Evolutionary conservation across 2,797 vertebrate species (phyloP), one percentile per base, ranked within the genome.

Genomic region (Rhinichthys osculus): DNA sequence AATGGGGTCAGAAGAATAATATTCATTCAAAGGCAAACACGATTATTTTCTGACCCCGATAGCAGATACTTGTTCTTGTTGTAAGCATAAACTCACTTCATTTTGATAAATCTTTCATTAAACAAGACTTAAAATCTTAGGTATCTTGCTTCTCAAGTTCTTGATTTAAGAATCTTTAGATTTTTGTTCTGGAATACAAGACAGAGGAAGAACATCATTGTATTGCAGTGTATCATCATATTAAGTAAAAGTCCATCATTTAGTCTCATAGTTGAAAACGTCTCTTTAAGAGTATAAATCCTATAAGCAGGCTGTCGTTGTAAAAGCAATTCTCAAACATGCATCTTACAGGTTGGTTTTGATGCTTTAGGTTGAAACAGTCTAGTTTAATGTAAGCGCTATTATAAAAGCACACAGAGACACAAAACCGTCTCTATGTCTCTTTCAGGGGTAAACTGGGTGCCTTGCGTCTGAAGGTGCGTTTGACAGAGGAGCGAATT

Each of bases 391-490:
- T 71, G 69, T 7, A 42, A 42, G 13, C 23, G 0, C 23, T 54
- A 10, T 42, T 47, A n/a, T 72, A 71, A 44, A 64, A 57, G 27
- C 78, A 19, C 78, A 16, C 38, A 76, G 9, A 79, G 9, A 79
- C 42, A 16, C 66, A 40, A n/a, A 40, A 14, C 4, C n/a, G 2
- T 9, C 30, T n/a, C n/a, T n/a, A n/a, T 4, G 3, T 54, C 10
- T 47, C 13, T 77, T 23, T 82, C 44, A 98, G 97, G 85, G 96
- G 96, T 0, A 96, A 93, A 87, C 94, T 98, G 91, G 98, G 98
- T 0, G 96, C 97, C 0, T 92, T 99, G 90, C 94, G 97, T 86
- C 93, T 99, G 90, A 96, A 96, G 73, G 95, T 98, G 59, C 94
- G 95, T 40, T 93, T 98, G 88, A 92, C 92, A 1, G 97, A 98